Percentiles rank a stretch among this genome's conserved stretches.
phyloP scores from a whole-genome alignment of 2,113 vertebrate genomes.

The Bombycilla garrulus region DNA sequence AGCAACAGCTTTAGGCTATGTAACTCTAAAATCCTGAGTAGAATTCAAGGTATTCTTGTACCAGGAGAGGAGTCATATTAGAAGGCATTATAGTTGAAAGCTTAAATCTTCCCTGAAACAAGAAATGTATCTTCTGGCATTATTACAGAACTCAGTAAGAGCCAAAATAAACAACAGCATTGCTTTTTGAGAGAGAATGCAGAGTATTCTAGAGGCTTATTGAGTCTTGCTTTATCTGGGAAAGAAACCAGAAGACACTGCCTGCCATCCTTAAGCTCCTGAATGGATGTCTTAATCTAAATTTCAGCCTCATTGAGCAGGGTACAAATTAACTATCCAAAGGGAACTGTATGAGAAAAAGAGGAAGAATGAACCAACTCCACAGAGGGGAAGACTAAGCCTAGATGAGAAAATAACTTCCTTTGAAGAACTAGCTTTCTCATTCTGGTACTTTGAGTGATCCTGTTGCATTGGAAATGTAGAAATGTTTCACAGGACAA shows the following conservation, averaged over 20 bases:
- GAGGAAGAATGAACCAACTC: neutral
- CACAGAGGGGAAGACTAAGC: neutral
- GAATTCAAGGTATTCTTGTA: constrained; percentile 28
- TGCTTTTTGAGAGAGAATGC: neutral
- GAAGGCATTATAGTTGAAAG: neutral
- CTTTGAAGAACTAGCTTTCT: neutral
- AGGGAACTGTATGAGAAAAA: neutral
- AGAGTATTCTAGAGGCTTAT: neutral
- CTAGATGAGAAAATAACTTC: neutral
- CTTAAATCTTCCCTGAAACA: neutral
- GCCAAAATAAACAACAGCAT: neutral
- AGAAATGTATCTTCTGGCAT: neutral
- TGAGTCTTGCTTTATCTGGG: constrained; percentile 20
- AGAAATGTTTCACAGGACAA: neutral
- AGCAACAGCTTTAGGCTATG: constrained; percentile 6
- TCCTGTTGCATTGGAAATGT: neutral
- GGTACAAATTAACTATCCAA: constrained; percentile 32
- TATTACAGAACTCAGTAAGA: neutral
- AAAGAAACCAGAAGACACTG: constrained; percentile 22
- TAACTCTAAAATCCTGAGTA: neutral
- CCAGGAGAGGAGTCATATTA: neutral
- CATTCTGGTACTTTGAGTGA: neutral
- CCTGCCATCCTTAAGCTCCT: constrained; percentile 12
- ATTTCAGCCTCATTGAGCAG: constrained; percentile 44
- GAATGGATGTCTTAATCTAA: constrained; percentile 29